Conservation (phyloP, 1,140 invertebrate genomes). For the Caenorhabditis inopinata region DNA sequence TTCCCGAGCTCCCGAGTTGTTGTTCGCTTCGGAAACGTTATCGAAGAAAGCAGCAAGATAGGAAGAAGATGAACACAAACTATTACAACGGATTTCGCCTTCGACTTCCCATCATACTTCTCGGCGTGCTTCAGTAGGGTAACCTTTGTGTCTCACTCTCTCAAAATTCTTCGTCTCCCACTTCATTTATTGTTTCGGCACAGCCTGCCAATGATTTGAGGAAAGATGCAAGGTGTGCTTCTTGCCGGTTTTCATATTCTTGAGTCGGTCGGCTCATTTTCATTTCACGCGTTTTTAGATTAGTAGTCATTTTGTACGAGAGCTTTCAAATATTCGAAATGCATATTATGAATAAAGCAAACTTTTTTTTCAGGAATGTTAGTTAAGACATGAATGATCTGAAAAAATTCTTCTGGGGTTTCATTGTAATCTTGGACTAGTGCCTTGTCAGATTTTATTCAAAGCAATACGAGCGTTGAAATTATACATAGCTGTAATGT, state of each 20-base stretch:
- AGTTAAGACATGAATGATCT: too few relatives aligned
- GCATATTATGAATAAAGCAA: too few relatives aligned
- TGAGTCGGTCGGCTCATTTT: neutral
- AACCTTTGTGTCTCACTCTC: conserved; percentile 3
- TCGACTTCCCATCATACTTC: neutral
- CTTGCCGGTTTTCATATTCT: neutral
- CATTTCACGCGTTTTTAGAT: too few relatives aligned
- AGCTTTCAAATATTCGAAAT: too few relatives aligned
- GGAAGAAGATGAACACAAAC: neutral
- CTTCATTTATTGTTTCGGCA: conserved; percentile 34
- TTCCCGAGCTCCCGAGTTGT: conserved; percentile 3
- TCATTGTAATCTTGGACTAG: too few relatives aligned
- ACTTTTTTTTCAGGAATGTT: too few relatives aligned
- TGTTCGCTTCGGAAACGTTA: neutral
- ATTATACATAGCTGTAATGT: too few relatives aligned
- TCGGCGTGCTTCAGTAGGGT: neutral
- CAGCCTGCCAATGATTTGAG: conserved; percentile 28
- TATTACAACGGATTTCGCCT: neutral
- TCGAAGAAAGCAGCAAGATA: neutral
- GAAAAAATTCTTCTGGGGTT: too few relatives aligned
- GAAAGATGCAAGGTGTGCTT: conserved; percentile 7
- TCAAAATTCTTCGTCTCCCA: conserved; percentile 17
- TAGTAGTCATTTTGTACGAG: too few relatives aligned
- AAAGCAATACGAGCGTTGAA: too few relatives aligned
- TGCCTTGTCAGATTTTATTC: too few relatives aligned